Evolutionary conservation across 2,888 invertebrate species (phyloP).

Genomic region (Scaptomyza reducta): DNA sequence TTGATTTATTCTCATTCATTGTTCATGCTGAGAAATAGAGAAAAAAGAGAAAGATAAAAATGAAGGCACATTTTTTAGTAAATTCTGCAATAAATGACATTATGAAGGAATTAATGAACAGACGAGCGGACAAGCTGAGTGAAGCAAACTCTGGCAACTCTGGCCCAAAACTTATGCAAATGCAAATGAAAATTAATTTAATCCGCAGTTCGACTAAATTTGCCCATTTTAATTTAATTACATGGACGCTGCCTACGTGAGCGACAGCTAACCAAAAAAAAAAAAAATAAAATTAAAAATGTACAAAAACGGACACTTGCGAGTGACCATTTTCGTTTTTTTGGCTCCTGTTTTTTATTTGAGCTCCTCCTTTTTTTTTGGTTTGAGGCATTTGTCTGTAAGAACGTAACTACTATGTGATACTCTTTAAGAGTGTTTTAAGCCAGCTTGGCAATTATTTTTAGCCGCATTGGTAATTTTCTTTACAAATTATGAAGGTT

Average conservation of each 20-base stretch:
- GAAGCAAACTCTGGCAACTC: conserved; percentile 26
- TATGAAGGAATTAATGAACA: conserved; percentile 75
- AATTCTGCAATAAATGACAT: conserved; percentile 72
- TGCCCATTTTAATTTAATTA: conserved; percentile 84
- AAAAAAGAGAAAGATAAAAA: conserved; percentile 27
- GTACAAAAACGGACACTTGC: conserved; percentile 49
- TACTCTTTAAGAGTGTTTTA: conserved; percentile 66
- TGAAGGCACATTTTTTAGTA: conserved; percentile 58
- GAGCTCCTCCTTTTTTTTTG: neutral
- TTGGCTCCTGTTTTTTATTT: conserved; percentile 3
- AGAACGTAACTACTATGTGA: conserved; percentile 44
- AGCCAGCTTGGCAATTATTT: conserved; percentile 81
- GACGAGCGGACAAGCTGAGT: conserved; percentile 28
- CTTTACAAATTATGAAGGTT: conserved; percentile 83
- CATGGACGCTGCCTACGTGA: conserved; percentile 83
- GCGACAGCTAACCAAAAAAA: conserved; percentile 77
- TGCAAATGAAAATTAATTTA: conserved; percentile 85
- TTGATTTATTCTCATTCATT: conserved; percentile 22
- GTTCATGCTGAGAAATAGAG: conserved; percentile 3
- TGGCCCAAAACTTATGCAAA: conserved; percentile 81
- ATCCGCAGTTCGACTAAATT: conserved; percentile 83
- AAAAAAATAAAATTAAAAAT: conserved; percentile 20
- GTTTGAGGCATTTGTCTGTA: conserved; percentile 2
- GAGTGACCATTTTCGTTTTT: conserved; percentile 54
- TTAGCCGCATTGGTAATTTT: conserved; percentile 72